Evolutionary conservation across 2,113 vertebrate genomes (phyloP), one percentile per base, ranked within the genome.

Genomic region (Spermophilus dauricus): DNA sequence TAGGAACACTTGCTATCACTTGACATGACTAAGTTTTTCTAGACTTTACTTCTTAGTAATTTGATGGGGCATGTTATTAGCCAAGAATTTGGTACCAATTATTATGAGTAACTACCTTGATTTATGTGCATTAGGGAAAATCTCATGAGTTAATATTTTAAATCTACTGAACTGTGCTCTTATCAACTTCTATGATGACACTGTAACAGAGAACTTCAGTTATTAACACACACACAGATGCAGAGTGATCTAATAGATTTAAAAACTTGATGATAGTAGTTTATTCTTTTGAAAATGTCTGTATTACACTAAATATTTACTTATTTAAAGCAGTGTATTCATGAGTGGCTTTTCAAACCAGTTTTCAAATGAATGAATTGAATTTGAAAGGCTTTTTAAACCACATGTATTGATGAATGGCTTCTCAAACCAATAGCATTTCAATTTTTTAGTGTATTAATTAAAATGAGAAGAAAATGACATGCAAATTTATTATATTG

Each of bases 101-200:
- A 75, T 67, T 37, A 58, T 73, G 53, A 92, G 16, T 95, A 75
- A 72, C 51, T 84, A 53, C 58, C 45, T 95, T 73, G 88, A 51
- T 95, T 86, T 97, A 32, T 86, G 63, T 83, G 22, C 58, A 58
- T 61, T 88, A 72, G 20, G 39, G 9, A 78, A 65, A 75, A 70
- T 81, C 86, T 90, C 65, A n/a, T 83, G 90, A 73, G 63, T 96
- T 97, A 87, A 81, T 92, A 95, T 96, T 96, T 96, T 85, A 73
- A 97, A 77, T 85, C 26, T 85, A 32, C 28, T 97, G 70, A 77
- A 53, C 42, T 77, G 86, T 89, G 37, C 72, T 96, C 3, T 81
- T 89, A 56, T 93, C 84, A 89, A 89, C 56, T 42, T 92, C 13
- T 37, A 94, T 78, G 28, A n/a, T 73, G 73, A 45, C 9, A 87